A percentile compares a stretch with the other conserved stretches of the same genome.
Evolutionary conservation across 2,888 invertebrate genomes (phyloP).

Genomic region (Acleris laterana): DNA sequence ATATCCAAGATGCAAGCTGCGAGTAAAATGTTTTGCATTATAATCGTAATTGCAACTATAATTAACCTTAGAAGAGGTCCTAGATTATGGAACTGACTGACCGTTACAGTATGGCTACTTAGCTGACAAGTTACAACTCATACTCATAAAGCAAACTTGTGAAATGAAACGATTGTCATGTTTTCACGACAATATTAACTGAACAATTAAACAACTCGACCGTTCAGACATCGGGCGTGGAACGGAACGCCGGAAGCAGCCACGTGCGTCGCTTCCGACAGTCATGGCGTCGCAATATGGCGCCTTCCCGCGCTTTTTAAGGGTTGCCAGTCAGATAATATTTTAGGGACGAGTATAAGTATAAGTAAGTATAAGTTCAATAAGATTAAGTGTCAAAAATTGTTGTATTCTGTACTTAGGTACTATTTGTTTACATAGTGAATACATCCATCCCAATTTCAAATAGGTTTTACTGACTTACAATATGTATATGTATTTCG

Average conservation of each 20-base stretch:
- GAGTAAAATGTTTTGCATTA: no score
- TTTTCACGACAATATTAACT: constrained; percentile 37
- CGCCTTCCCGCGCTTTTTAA: constrained; percentile 73
- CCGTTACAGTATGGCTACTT: neutral
- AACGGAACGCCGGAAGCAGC: constrained; percentile 79
- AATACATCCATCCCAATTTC: neutral
- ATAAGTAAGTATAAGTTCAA: no score
- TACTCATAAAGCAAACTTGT: constrained; percentile 29
- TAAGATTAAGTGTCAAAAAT: neutral
- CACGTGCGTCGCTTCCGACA: constrained; percentile 80
- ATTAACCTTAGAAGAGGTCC: no score
- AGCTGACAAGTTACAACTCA: neutral
- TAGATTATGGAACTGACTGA: neutral
- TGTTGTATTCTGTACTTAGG: neutral
- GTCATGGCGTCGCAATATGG: constrained; percentile 80
- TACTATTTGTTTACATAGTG: neutral
- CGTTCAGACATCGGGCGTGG: constrained; percentile 75
- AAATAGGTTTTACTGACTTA: no score
- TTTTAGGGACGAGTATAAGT: constrained; percentile 3
- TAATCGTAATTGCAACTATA: no score
- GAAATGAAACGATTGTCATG: constrained; percentile 15
- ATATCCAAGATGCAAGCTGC: no score
- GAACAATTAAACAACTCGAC: constrained; percentile 53
- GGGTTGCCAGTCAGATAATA: constrained; percentile 36
- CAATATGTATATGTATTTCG: no score